Conservation (phyloP, 2,888 invertebrate species). For the Eurytoma californica region DNA sequence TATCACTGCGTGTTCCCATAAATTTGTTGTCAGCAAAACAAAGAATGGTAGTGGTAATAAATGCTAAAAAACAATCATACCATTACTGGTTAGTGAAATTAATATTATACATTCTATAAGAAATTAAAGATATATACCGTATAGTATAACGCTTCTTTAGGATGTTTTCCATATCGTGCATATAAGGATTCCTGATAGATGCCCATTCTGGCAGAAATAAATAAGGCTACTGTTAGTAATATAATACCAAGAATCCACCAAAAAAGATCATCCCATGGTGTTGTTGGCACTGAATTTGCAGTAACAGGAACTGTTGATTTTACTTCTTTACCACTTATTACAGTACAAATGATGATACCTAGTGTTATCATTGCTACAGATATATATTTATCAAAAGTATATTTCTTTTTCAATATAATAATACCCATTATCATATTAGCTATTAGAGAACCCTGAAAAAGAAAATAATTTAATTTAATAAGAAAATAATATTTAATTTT, state of each 20-base stretch:
- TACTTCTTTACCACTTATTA: conserved; percentile 87
- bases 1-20: conserved; percentile 85
- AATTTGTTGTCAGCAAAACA: conserved; percentile 85
- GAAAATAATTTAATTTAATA: too few relatives aligned
- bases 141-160: conserved; percentile 90
- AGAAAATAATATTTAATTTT: conserved; percentile 4
- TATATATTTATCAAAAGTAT: conserved; percentile 89
- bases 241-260: conserved; percentile 85
- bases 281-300: conserved; percentile 71
- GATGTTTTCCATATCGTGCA: conserved; percentile 91
- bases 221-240: conserved; percentile 90
- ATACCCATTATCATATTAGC: conserved; percentile 98
- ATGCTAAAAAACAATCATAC: conserved; percentile 80
- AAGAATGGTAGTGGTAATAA: conserved; percentile 93
- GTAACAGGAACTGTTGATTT: conserved; percentile 75
- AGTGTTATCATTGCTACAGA: conserved; percentile 94
- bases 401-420: conserved; percentile 89
- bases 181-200: conserved; percentile 94
- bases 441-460: conserved; percentile 90
- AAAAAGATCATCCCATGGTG: conserved; percentile 77
- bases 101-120: neutral
- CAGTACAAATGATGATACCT: conserved; percentile 94
- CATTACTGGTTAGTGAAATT: conserved; percentile 21
- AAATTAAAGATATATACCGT: conserved; percentile 77
- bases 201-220: conserved; percentile 96